Conservation (phyloP, 2,797 vertebrate genomes). For the Microtus agrestis region DNA sequence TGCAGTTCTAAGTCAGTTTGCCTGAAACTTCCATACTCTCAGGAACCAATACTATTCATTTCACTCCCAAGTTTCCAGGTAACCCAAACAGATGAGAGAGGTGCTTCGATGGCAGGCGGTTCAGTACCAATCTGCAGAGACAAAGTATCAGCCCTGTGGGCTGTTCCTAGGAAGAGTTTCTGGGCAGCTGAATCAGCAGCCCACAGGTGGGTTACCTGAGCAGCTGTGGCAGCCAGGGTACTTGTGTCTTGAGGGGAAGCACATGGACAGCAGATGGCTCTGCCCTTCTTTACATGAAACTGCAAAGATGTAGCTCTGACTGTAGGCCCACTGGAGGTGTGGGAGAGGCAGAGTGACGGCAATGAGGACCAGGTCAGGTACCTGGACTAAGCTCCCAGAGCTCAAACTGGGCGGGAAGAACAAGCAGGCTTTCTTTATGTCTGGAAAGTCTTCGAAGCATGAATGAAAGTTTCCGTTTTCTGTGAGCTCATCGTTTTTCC, state of each 20-base stretch:
- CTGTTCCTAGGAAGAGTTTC: neutral
- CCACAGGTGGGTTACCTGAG: neutral
- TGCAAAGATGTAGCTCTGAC: neutral
- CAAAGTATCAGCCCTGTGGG: accelerated
- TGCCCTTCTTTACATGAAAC: neutral
- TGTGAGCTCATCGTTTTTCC: neutral
- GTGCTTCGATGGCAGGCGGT: neutral
- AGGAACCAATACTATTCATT: neutral
- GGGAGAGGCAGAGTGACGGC: neutral
- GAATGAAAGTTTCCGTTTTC: neutral
- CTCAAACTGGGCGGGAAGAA: neutral
- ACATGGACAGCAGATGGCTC: neutral
- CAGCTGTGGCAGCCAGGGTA: neutral
- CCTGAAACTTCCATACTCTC: neutral
- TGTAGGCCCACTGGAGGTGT: neutral
- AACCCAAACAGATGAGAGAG: neutral
- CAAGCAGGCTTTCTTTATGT: neutral
- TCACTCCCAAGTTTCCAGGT: neutral
- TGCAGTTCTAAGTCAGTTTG: neutral
- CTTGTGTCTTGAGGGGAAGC: neutral
- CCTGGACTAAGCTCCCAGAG: neutral
- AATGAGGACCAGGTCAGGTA: neutral
- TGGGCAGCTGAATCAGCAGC: neutral
- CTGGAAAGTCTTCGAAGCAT: neutral
- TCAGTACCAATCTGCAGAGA: neutral